Evolutionary conservation across 2,888 invertebrate species (phyloP).

Genomic region (Philopedon plagiatum): DNA sequence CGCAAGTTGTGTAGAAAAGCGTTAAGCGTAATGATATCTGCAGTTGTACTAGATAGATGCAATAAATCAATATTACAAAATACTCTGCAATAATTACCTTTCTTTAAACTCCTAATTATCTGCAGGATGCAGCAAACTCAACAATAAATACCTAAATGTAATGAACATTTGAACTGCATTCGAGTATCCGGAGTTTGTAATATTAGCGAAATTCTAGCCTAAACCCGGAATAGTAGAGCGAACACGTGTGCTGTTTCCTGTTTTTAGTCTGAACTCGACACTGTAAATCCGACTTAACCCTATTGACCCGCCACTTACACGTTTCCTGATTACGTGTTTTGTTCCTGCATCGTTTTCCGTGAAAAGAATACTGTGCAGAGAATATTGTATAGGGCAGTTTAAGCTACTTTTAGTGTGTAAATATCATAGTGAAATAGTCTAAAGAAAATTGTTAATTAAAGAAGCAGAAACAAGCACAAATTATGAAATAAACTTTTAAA

Average conservation of each 20-base stretch:
- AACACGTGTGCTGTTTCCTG: slow-evolving; percentile 39
- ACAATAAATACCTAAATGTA: neutral
- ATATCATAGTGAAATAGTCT: too few relatives aligned
- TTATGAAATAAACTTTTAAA: too few relatives aligned
- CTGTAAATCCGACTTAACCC: slow-evolving; percentile 38
- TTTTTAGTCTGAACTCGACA: slow-evolving; percentile 35
- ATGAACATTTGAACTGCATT: slow-evolving; percentile 4
- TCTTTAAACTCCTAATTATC: too few relatives aligned
- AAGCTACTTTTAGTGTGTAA: slow-evolving; percentile 7
- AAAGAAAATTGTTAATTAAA: too few relatives aligned
- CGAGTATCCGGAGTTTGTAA: slow-evolving; percentile 22
- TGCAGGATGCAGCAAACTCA: neutral
- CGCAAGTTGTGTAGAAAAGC: too few relatives aligned
- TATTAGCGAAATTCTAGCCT: slow-evolving; percentile 19
- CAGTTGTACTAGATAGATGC: too few relatives aligned
- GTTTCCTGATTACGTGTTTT: slow-evolving; percentile 38
- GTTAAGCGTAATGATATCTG: too few relatives aligned
- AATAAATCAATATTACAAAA: too few relatives aligned
- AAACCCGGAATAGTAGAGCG: slow-evolving; percentile 16
- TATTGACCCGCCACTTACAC: slow-evolving; percentile 38
- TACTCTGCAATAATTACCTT: too few relatives aligned
- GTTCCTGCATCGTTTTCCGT: slow-evolving; percentile 25
- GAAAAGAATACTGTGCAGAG: slow-evolving; percentile 18
- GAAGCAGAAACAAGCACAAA: too few relatives aligned
- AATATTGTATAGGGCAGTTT: slow-evolving; percentile 2